Base-by-base conservation (phyloP, 2,797 vertebrate species). In the Centropyge bicolor region DNA sequence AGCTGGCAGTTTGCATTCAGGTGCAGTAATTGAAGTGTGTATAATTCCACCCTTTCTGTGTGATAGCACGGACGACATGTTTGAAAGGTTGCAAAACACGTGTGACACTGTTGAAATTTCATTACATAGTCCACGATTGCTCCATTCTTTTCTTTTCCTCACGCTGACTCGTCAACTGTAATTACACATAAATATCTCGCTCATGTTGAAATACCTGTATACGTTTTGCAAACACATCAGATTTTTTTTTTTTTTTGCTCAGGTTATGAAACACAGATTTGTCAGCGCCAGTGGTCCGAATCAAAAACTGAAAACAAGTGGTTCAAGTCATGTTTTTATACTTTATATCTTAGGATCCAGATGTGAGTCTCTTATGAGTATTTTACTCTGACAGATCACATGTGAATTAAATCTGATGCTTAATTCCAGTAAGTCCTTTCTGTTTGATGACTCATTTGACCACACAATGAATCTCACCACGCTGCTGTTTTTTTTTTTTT, bases 391-490 rank as follows among this genome's bases (percentile, higher is more conserved):
- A 74, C 12, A 13, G 24, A 20, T 72, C 60, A 19, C 51, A 61
- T 36, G 74, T 38, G 61, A 74, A 72, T n/a, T 22, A 36, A 59
- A 65, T 61, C 62, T 74, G 69, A 81, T 38, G 6, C 12, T 7
- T 55, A 36, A 62, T 89, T 86, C 84, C 78, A 69, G 83, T 74
- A 56, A 74, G 13, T 69, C 55, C 35, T 62, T 49, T 60, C 11
- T 19, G 31, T 36, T 46, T 9, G n/a, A 49, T 89, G 87, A 92
- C 65, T 91, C 80, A 88, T 46, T 67, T 43, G 10, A 43, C 75
- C 78, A 55, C 63, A 69, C n/a, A 2, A 45, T 77, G 22, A 71
- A 67, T 78, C 67, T 79, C 60, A 59, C 40, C 35, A 20, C 52
- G 24, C 13, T 41, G 27, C 22, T 51, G 40, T 65, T 76, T 71